phyloP scores from a whole-genome alignment of 2,797 vertebrate species.

The Thunnus albacares region DNA sequence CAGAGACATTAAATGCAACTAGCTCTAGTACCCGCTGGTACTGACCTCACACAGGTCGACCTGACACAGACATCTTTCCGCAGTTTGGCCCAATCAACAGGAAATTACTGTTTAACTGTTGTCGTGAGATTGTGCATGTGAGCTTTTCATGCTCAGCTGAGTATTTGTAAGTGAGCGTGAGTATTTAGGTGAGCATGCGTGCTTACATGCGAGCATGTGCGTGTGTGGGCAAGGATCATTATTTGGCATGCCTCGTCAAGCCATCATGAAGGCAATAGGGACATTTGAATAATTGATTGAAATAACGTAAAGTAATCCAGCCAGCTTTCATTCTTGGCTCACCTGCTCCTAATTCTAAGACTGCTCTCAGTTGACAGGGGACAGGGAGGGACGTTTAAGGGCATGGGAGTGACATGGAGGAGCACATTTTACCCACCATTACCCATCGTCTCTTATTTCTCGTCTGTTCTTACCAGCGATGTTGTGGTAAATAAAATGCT shows the following conservation, averaged over 20 bases:
- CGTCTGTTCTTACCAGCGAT: slow-evolving; percentile 42
- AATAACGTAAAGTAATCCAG: slow-evolving; percentile 90
- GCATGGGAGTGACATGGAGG: slow-evolving; percentile 79
- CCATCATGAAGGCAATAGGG: slow-evolving; percentile 78
- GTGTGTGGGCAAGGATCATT: slow-evolving; percentile 69
- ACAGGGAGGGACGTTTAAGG: slow-evolving; percentile 82
- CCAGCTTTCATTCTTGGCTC: slow-evolving; percentile 82
- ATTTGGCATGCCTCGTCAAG: slow-evolving; percentile 76
- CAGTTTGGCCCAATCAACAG: slow-evolving; percentile 62
- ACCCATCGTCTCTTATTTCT: slow-evolving; percentile 74
- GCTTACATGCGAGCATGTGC: slow-evolving; percentile 41
- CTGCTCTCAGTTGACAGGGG: slow-evolving; percentile 76
- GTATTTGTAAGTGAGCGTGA: slow-evolving; percentile 34
- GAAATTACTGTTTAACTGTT: slow-evolving; percentile 54
- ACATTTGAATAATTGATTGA: slow-evolving; percentile 89
- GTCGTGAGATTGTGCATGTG: slow-evolving; percentile 33
- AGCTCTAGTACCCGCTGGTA: slow-evolving; percentile 41
- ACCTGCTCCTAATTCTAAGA: slow-evolving; percentile 80
- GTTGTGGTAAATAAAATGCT: slow-evolving; percentile 68
- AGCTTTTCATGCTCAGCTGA: slow-evolving; percentile 52
- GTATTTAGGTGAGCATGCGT: slow-evolving; percentile 13
- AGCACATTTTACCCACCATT: slow-evolving; percentile 83
- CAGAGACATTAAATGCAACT: slow-evolving; percentile 66
- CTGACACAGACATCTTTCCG: slow-evolving; percentile 59
- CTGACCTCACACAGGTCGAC: slow-evolving; percentile 65